Conservation (phyloP, 35 echinoderm and acorn worm species). For the Chiridota heheva region DNA sequence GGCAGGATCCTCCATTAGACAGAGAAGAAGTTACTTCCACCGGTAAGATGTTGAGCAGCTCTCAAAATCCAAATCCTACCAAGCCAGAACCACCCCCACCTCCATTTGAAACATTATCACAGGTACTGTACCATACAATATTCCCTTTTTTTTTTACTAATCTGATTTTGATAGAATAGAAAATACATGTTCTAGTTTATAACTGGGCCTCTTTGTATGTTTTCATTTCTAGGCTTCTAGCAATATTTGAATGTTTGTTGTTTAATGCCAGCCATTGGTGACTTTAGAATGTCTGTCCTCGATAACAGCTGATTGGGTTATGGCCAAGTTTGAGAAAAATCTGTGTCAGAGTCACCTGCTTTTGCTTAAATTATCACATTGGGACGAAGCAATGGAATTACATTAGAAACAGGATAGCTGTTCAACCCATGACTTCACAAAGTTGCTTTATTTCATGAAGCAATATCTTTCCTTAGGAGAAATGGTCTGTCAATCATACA, state of each 20-base stretch:
- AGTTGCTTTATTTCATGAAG: no score
- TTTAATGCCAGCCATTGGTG: not conserved
- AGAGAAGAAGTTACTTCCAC: slow-evolving; percentile 67
- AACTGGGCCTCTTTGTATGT: not conserved
- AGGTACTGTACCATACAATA: slow-evolving; percentile 43
- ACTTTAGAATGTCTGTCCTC: not conserved
- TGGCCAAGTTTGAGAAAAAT: no score
- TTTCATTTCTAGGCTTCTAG: not conserved
- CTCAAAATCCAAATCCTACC: slow-evolving; percentile 1
- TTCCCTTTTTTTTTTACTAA: not conserved
- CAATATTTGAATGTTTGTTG: no score
- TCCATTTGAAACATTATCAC: slow-evolving; percentile 59
- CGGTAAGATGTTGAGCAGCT: slow-evolving; percentile 69
- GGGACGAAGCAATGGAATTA: no score
- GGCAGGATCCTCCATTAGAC: slow-evolving; percentile 42
- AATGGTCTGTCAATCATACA: no score
- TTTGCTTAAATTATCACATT: no score
- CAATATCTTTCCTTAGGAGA: no score
- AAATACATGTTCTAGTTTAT: not conserved
- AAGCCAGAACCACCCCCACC: slow-evolving; percentile 69
- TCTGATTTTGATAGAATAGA: not conserved
- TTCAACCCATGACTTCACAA: no score
- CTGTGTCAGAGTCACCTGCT: no score
- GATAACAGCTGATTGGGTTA: no score
- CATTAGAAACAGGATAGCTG: no score